Evolutionary conservation across 2,113 vertebrate genomes (phyloP), one percentile per base, ranked within the genome.

Genomic region (Charadrius vociferus): DNA sequence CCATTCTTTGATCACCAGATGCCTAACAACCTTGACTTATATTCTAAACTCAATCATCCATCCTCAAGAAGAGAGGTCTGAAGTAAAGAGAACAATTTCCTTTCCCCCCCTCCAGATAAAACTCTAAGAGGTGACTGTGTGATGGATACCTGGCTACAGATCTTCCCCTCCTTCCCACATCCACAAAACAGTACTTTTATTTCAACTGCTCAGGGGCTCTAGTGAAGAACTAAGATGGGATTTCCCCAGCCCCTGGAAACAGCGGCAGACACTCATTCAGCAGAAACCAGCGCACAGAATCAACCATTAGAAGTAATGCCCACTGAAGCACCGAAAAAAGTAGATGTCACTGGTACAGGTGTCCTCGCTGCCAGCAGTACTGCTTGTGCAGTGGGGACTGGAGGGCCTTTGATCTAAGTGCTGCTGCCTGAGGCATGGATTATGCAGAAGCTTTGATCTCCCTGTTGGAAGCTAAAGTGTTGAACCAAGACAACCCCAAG

Each of bases 381-480:
- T 70, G 71, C 91, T 88, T 83, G 78, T 93, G 94, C 89, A 91
- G 87, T 50, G 81, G 68, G 4, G 36, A 80, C 53, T 83, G 78
- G 39, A 95, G 62, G 49, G 86, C 45, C 87, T 93, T 97, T 95
- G 94, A 95, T 97, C 62, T 63, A 43, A 63, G 62, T 67, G 70
- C 86, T 93, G 53, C 78, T 96, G 94, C 95, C 96, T 74, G 78
- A 47, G 84, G 95, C 93, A 58, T 7, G 63, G 93, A 95, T 97
- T 95, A 97, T 13, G 6, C 45, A 66, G 70, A 32, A 97, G 62
- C 97, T 97, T 95, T 97, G 94, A 97, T 97, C 95, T 95, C 32
- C 78, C 86, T 82, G 36, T 70, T 94, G 91, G 91, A 96, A 95
- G 86, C 37, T 89, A 20, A 93, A 95, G 86, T 78, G 75, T 83